A percentile compares a stretch with the other conserved stretches of the same genome.
phyloP scores from a whole-genome alignment of 1,140 invertebrate genomes.

The Nomia melanderi region DNA sequence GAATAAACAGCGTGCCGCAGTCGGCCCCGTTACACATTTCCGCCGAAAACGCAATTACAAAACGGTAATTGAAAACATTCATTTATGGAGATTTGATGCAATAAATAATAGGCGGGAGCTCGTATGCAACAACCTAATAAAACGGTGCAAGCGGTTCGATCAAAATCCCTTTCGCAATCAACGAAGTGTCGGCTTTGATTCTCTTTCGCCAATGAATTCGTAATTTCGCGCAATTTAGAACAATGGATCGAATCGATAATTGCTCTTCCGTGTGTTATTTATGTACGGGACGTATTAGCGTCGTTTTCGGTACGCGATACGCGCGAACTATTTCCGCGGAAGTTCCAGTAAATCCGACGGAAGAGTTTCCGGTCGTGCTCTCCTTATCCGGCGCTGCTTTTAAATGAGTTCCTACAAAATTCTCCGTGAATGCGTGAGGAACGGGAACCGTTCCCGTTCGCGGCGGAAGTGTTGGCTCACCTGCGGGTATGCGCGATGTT shows the following conservation, averaged over 20 bases:
- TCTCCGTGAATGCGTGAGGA: neutral
- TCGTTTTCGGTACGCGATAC: neutral
- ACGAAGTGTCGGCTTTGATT: slow-evolving; percentile 34
- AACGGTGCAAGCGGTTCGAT: neutral
- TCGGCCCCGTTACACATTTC: too few relatives aligned
- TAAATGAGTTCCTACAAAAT: slow-evolving; percentile 5
- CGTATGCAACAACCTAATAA: neutral
- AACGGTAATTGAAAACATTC: too few relatives aligned
- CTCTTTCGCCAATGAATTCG: neutral
- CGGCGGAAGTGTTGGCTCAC: slow-evolving; percentile 64
- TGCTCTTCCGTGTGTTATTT: neutral
- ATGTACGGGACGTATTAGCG: too few relatives aligned
- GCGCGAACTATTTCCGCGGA: neutral
- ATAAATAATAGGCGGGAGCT: neutral
- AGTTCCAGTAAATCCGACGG: slow-evolving; percentile 3
- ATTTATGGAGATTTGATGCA: neutral
- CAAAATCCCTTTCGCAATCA: neutral
- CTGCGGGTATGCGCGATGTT: slow-evolving; percentile 90
- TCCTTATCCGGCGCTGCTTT: neutral
- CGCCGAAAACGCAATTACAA: too few relatives aligned
- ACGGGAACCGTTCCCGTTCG: neutral
- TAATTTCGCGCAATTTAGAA: neutral
- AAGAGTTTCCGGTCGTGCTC: slow-evolving; percentile 1
- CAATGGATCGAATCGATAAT: neutral
- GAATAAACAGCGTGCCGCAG: too few relatives aligned